A percentile compares a stretch with the other conserved stretches of the same genome.
Evolutionary conservation across 2,797 vertebrate species (phyloP).

Genomic region (Chelonia mydas): DNA sequence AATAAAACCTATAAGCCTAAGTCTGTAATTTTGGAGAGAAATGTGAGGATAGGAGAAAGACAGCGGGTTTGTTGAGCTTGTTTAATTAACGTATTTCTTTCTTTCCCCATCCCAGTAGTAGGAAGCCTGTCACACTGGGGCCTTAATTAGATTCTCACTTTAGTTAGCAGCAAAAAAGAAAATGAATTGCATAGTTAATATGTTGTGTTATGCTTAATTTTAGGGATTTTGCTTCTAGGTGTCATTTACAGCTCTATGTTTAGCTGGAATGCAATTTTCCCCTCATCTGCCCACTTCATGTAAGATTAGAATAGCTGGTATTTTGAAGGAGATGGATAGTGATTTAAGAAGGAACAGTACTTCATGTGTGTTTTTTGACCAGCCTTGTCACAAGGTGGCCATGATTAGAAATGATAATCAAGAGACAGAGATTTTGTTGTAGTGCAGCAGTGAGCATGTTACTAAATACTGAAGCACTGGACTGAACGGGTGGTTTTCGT

Average conservation of each 20-base stretch:
- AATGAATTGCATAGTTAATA: rapidly evolving
- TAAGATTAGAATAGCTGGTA: not conserved
- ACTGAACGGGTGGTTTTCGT: not conserved
- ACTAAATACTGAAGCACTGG: not conserved
- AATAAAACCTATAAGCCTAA: rapidly evolving
- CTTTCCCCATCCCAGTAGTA: rapidly evolving
- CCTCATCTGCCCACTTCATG: not conserved
- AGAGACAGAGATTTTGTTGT: not conserved
- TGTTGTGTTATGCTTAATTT: not conserved
- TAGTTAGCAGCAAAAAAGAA: not conserved
- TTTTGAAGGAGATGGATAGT: rapidly evolving
- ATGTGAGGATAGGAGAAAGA: not conserved
- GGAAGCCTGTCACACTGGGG: not conserved
- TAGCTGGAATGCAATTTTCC: not conserved
- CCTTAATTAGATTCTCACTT: not conserved
- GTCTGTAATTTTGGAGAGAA: not conserved
- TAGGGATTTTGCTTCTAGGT: not conserved
- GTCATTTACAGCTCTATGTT: not conserved
- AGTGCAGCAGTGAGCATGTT: not conserved
- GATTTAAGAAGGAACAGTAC: not conserved
- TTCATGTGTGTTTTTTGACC: not conserved
- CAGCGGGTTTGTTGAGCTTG: not conserved
- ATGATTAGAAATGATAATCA: not conserved
- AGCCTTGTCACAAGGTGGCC: not conserved
- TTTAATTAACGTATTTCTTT: not conserved